Conservation (phyloP, 2,888 invertebrate species). For the Zeuzera pyrina region DNA sequence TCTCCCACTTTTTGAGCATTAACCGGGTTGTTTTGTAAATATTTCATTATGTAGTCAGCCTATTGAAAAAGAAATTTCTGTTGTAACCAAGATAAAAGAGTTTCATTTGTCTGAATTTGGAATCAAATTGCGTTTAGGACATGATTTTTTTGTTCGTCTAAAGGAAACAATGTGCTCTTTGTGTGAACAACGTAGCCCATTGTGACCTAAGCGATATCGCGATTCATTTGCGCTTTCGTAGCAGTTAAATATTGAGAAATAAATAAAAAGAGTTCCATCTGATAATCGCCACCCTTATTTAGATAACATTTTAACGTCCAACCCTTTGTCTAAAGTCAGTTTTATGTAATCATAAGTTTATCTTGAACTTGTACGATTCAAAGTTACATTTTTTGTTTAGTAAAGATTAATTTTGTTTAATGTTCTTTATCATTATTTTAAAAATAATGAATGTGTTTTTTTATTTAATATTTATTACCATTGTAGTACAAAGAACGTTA, state of each 20-base stretch:
- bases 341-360: background rate
- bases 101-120: constrained; percentile 44
- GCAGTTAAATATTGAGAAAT: constrained; percentile 1
- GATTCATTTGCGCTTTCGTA: constrained; percentile 11
- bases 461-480: too few species aligned
- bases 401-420: too few species aligned
- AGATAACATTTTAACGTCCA: background rate
- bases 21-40: constrained; percentile 47
- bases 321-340: background rate
- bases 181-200: constrained; percentile 24
- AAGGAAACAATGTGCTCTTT: constrained; percentile 32
- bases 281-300: background rate
- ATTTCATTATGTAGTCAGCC: constrained; percentile 47
- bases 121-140: constrained; percentile 40
- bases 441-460: too few species aligned
- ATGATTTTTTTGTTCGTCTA: constrained; percentile 33
- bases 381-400: background rate
- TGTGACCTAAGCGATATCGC: constrained; percentile 16
- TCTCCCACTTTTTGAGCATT: constrained; percentile 41
- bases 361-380: background rate
- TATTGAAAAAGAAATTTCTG: constrained; percentile 45
- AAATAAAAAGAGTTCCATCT: constrained; percentile 3
- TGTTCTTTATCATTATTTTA: too few species aligned
- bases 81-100: constrained; percentile 43
- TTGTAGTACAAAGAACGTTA: too few species aligned